These are phyloP conservation scores for Limnodromus scolopaceus DNA, from an alignment of 2,797 vertebrate species.

Conservation along the genomic window DNA sequence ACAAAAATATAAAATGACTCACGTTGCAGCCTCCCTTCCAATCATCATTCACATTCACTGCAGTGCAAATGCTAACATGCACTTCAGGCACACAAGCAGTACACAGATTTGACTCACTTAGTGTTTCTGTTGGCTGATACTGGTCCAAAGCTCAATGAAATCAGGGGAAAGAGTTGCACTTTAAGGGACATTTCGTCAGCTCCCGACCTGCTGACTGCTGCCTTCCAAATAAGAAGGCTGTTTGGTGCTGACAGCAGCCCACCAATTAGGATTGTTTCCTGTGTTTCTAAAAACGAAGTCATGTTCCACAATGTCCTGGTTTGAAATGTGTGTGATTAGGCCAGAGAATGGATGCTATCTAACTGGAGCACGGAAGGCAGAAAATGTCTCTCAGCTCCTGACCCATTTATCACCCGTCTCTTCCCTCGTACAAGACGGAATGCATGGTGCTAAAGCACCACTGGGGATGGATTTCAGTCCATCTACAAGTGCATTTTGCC, in stretches of 20 bases:
- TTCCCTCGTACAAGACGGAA: not conserved
- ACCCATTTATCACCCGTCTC: rapidly evolving
- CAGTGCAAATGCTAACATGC: not conserved
- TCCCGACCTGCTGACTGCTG: not conserved
- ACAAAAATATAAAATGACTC: not conserved
- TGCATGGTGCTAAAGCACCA: rapidly evolving
- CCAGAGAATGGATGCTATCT: not conserved
- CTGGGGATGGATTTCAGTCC: not conserved
- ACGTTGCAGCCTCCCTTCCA: not conserved
- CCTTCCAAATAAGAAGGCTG: not conserved
- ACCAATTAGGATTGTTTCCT: not conserved
- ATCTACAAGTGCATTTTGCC: not conserved
- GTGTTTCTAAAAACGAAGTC: not conserved
- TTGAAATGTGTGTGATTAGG: not conserved
- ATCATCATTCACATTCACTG: not conserved
- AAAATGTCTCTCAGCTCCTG: rapidly evolving
- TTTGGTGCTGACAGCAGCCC: not conserved
- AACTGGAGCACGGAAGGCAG: not conserved
- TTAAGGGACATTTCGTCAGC: not conserved
- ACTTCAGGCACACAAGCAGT: not conserved
- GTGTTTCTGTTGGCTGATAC: not conserved
- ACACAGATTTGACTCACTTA: not conserved
- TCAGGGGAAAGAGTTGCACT: not conserved
- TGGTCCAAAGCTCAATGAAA: not conserved
- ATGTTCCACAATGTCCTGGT: not conserved